These are phyloP conservation scores for Coleophora deauratella DNA, from an alignment of 2,888 invertebrate genomes.

Conservation along the genomic window DNA sequence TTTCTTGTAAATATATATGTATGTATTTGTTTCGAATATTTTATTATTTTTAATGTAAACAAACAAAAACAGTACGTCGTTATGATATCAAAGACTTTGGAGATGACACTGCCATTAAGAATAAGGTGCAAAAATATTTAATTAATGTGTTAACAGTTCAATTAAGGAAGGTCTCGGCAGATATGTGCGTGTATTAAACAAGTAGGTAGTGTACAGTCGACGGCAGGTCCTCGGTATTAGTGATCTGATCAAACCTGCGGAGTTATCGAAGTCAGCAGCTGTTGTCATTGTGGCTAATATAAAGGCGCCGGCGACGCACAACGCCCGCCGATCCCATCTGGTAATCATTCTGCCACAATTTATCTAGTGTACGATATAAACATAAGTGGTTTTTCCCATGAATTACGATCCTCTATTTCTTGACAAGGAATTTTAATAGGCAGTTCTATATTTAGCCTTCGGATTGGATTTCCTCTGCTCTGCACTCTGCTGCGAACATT, in stretches of 20 bases:
- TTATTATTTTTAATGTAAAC: too few species aligned
- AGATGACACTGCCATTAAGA: conserved; percentile 22
- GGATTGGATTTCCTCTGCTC: conserved; percentile 23
- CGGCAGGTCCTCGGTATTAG: conserved; percentile 22
- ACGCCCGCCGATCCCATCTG: conserved; percentile 29
- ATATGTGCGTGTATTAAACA: conserved; percentile 20
- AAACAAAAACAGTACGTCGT: too few species aligned
- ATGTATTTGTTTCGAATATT: too few species aligned
- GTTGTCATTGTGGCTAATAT: conserved; percentile 25
- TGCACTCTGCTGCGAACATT: conserved; percentile 37
- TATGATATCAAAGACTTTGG: too few species aligned
- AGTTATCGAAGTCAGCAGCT: conserved; percentile 26
- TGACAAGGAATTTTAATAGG: conserved; percentile 27
- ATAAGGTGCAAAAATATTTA: conserved; percentile 25
- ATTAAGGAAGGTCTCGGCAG: conserved; percentile 17
- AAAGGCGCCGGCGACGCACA: conserved; percentile 31
- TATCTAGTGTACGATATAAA: conserved; percentile 26
- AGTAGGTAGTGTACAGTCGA: conserved; percentile 17
- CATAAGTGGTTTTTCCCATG: conserved; percentile 29
- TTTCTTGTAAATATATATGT: too few species aligned
- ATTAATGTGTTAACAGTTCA: conserved; percentile 14
- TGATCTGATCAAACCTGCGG: conserved; percentile 45
- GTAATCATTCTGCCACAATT: conserved; percentile 39
- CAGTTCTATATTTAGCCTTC: conserved; percentile 37
- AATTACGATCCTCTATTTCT: conserved; percentile 28